Evolutionary conservation across 2,797 vertebrate species (phyloP).

Genomic region (Capromys pilorides): DNA sequence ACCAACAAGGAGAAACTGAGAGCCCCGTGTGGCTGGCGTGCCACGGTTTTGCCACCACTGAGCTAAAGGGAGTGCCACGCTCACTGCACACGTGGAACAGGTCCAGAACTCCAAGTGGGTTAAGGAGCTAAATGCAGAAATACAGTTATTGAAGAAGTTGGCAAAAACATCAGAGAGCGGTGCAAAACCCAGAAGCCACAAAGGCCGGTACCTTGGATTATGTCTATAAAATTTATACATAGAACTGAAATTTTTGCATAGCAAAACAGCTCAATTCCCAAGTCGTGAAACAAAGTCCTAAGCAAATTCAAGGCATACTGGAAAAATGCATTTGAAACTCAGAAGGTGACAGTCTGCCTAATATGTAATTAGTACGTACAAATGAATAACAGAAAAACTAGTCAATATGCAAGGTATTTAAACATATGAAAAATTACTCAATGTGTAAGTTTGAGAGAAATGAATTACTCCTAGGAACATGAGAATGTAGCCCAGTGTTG

Average conservation of each 20-base stretch:
- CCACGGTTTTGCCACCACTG: background rate
- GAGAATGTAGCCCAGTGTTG: background rate
- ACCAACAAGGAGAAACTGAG: background rate
- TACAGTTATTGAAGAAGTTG: constrained; percentile 3
- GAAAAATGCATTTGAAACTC: background rate
- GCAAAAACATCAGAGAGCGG: background rate
- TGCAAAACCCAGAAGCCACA: background rate
- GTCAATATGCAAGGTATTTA: background rate
- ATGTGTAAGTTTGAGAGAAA: background rate
- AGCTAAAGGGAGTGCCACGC: constrained; percentile 4
- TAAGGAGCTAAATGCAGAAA: constrained; percentile 28
- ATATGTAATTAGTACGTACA: background rate
- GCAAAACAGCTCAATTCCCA: background rate
- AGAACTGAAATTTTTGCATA: background rate
- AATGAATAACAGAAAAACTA: background rate
- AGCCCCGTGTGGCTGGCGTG: background rate
- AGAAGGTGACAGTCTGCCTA: background rate
- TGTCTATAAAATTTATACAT: background rate
- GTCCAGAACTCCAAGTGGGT: constrained; percentile 41
- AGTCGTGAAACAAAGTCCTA: background rate
- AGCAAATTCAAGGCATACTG: constrained; percentile 34
- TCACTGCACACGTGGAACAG: constrained; percentile 9
- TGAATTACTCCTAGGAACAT: no score
- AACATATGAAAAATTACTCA: background rate
- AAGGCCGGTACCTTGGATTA: background rate